phyloP scores from a whole-genome alignment of 2,797 vertebrate genomes.

The Rhynchotus rufescens region DNA sequence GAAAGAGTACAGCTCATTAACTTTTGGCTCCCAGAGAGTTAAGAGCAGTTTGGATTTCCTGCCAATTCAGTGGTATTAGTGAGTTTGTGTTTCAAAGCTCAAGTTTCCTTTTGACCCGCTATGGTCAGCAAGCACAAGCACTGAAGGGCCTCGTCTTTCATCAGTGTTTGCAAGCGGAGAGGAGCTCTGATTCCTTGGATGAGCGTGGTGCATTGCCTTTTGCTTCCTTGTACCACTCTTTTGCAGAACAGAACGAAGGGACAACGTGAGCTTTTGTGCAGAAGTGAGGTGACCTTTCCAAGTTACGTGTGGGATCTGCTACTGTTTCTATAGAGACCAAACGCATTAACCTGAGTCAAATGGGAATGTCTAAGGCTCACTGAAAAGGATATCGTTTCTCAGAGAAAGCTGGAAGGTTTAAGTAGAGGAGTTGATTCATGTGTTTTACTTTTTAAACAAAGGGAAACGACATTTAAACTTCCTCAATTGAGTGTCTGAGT shows the following conservation, averaged over 20 bases:
- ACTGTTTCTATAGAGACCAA: conserved; percentile 82
- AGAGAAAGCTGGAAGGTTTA: conserved; percentile 65
- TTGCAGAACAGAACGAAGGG: conserved; percentile 44
- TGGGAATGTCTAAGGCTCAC: conserved; percentile 57
- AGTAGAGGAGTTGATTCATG: conserved; percentile 65
- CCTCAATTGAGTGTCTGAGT: neutral
- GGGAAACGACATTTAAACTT: conserved; percentile 25
- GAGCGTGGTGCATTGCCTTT: conserved; percentile 35
- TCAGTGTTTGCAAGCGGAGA: conserved; percentile 38
- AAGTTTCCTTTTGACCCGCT: conserved; percentile 60
- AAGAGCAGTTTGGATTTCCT: conserved; percentile 62
- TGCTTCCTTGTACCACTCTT: conserved; percentile 38
- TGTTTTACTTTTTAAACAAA: conserved; percentile 33
- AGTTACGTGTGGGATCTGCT: conserved; percentile 73
- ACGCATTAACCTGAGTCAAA: conserved; percentile 77
- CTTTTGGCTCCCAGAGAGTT: conserved; percentile 61
- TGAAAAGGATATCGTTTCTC: conserved; percentile 66
- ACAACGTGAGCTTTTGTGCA: conserved; percentile 70
- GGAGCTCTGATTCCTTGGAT: conserved; percentile 29
- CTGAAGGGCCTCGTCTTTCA: conserved; percentile 59
- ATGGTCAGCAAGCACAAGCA: conserved; percentile 38
- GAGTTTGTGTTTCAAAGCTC: conserved; percentile 57
- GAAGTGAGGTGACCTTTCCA: conserved; percentile 78
- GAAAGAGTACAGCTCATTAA: conserved; percentile 70
- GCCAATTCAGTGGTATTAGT: conserved; percentile 45